These are phyloP conservation scores for Melipona quadrifasciata DNA, from an alignment of 1,140 invertebrate genomes.

Conservation along the genomic window DNA sequence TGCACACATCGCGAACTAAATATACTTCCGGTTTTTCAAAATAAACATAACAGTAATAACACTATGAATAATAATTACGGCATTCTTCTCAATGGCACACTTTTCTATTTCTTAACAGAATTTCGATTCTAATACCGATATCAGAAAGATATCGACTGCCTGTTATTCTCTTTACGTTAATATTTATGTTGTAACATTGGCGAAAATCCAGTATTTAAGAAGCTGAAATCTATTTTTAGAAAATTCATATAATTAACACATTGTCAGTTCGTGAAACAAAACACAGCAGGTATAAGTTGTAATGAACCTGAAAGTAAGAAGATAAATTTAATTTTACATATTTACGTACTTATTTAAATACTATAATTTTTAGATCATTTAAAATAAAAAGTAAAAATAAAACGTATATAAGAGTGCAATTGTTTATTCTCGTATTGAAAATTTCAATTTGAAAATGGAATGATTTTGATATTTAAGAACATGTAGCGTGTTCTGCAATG, in stretches of 20 bases:
- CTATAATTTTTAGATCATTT: no score
- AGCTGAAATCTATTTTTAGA: conserved; percentile 61
- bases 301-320: background rate
- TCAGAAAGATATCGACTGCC: background rate
- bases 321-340: background rate
- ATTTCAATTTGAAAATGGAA: background rate
- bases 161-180: background rate
- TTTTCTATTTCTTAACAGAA: background rate
- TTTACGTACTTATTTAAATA: no score
- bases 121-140: background rate
- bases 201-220: conserved; percentile 51
- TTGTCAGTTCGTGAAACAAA: conserved; percentile 7
- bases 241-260: conserved; percentile 17
- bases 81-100: background rate
- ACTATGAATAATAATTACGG: background rate
- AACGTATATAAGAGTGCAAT: no score
- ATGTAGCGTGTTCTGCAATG: background rate
- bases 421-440: background rate
- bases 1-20: background rate
- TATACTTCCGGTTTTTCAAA: background rate
- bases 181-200: conserved; percentile 48
- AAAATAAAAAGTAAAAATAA: background rate
- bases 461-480: background rate
- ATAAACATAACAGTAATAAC: background rate
- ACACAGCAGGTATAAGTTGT: background rate